A percentile compares a stretch with the other conserved stretches of the same genome.
phyloP scores from a whole-genome alignment of 2,113 vertebrate genomes.

The Lagopus leucura region DNA sequence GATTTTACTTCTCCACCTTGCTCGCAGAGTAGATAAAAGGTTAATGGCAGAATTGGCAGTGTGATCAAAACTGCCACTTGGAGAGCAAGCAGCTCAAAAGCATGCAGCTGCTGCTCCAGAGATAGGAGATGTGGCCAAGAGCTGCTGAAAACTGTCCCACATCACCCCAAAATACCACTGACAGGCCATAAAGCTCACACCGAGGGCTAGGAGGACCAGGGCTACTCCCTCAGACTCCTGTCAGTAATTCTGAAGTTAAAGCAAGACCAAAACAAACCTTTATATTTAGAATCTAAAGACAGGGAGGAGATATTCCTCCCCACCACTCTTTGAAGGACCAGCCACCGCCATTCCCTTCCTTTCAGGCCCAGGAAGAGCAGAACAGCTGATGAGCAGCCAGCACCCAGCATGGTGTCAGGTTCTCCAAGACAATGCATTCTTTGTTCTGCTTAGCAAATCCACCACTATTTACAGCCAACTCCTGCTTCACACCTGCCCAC shows the following conservation, averaged over 20 bases:
- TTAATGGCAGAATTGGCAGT: not conserved
- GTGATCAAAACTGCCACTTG: not conserved
- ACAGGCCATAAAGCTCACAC: not conserved
- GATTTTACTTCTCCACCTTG: not conserved
- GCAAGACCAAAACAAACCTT: not conserved
- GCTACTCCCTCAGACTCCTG: not conserved
- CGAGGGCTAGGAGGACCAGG: not conserved
- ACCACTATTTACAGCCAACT: not conserved
- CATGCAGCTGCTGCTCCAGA: not conserved
- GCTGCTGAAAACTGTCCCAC: not conserved
- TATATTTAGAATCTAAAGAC: not conserved
- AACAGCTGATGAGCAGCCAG: not conserved
- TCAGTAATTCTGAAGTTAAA: not conserved
- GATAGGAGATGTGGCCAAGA: not conserved
- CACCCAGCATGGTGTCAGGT: rapidly evolving
- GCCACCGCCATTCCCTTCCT: not conserved
- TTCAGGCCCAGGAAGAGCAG: not conserved
- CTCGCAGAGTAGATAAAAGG: not conserved
- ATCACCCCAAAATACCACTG: not conserved
- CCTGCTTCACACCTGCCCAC: not conserved
- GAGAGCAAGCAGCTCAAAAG: rapidly evolving
- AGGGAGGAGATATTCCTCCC: not conserved
- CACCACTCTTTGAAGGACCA: not conserved
- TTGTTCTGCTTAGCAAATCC: not conserved
- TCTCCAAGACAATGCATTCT: not conserved